Base-by-base conservation (phyloP, 2,797 vertebrate species). In the Malurus splendens region DNA sequence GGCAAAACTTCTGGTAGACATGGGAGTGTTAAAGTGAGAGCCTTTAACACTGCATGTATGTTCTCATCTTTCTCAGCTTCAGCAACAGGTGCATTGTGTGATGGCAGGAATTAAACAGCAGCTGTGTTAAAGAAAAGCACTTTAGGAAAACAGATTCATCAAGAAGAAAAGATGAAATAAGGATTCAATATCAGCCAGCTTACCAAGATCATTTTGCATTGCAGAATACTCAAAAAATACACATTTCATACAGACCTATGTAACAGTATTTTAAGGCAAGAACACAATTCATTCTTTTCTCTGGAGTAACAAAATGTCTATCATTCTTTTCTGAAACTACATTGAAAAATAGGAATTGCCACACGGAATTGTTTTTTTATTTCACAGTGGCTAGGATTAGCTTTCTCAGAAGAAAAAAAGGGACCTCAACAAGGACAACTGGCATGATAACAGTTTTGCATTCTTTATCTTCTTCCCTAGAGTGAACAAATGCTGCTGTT, bases 121-220 rank as follows among this genome's bases (percentile, higher is more conserved):
- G 77, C 55, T 36, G 52, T 45, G 45, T 66, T 82, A 90, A 72
- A 52, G 45, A 25, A 83, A 88, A 90, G 75, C 48, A 68, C 39
- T 81, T 73, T 7, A 70, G 61, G 55, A 80, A 93, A 85, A 79
- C 2, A 91, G n/a, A n/a, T 50, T 23, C 18, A 15, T 66, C 88
- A 84, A 78, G 77, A 93, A 81, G 85, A 90, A 86, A 79, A 90
- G 79, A 80, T 11, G 32, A 93, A 92, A 82, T 54, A 74, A 90
- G 30, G 55, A 82, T 51, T 93, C 72, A 68, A 67, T 89, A 81
- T 20, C 36, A 36, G 18, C 54, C 39, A 77, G 47, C 15, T 89
- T 30, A 68, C 25, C 36, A 80, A 48, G 15, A 28, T 62, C 9
- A 55, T 33, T 59, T 52, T 85, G n/a, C 59, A 86, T 80, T 80